A percentile compares a stretch with the other conserved stretches of the same genome.
These are phyloP conservation scores for Anabacerthia variegaticeps DNA, from an alignment of 2,797 vertebrate species.

Conservation along the genomic window DNA sequence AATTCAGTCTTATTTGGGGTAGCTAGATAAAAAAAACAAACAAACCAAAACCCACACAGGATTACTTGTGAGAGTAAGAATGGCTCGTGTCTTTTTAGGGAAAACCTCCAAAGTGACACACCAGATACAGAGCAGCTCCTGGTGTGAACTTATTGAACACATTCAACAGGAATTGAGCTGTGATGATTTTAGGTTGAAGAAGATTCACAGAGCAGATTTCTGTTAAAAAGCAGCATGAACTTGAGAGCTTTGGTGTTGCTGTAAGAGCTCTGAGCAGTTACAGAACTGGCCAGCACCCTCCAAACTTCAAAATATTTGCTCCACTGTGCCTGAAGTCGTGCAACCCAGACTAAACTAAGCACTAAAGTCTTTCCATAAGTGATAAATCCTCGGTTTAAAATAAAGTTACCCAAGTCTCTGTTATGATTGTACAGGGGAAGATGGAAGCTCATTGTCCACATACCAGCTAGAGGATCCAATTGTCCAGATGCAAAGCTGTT, in stretches of 20 bases:
- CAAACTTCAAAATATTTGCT: background rate
- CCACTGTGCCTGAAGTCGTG: background rate
- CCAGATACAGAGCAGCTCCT: background rate
- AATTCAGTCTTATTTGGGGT: background rate
- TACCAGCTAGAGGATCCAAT: background rate
- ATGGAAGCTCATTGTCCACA: background rate
- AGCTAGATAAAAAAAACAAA: background rate
- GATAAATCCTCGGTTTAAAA: background rate
- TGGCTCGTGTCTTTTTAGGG: background rate
- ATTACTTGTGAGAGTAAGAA: background rate
- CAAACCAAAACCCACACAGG: background rate
- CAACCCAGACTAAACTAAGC: background rate
- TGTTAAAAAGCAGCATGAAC: background rate
- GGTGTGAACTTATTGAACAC: background rate
- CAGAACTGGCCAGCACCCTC: background rate
- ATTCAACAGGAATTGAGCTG: background rate
- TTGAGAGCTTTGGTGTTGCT: background rate
- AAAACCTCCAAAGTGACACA: background rate
- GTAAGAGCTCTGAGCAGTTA: background rate
- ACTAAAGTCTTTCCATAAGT: background rate
- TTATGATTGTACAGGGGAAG: background rate
- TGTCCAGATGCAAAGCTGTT: background rate
- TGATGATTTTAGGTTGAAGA: background rate
- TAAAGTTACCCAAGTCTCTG: background rate
- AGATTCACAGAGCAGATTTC: background rate